These are phyloP conservation scores for Drosophila paranaensis DNA, from an alignment of 2,888 invertebrate species.

Conservation along the genomic window DNA sequence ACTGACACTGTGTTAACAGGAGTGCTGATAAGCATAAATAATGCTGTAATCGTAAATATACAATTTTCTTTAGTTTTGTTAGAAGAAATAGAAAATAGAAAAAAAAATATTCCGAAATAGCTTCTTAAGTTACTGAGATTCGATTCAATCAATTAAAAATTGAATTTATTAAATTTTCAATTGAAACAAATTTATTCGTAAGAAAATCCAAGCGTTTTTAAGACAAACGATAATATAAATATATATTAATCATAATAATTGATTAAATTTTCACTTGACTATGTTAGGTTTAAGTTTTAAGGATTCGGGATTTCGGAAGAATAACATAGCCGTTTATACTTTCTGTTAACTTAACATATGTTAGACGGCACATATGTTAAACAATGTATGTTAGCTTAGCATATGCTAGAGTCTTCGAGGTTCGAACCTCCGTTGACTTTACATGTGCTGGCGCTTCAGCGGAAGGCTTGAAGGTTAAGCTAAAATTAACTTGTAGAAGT, in stretches of 20 bases:
- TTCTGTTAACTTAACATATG: not conserved
- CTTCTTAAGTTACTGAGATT: no score
- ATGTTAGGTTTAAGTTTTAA: not conserved
- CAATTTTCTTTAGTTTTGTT: not conserved
- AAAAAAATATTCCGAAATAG: no score
- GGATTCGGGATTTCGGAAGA: not conserved
- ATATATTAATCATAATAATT: not conserved
- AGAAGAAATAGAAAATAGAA: no score
- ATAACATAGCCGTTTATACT: not conserved
- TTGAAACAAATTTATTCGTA: no score
- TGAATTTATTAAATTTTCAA: no score
- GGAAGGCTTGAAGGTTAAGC: not conserved
- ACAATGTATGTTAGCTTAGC: not conserved
- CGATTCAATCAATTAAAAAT: no score
- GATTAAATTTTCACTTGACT: no score
- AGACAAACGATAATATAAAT: no score
- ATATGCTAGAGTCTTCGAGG: not conserved
- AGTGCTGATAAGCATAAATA: not conserved
- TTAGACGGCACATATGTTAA: conserved; percentile 2
- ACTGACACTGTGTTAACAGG: not conserved
- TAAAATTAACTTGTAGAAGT: not conserved
- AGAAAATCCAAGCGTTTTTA: no score
- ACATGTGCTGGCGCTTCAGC: not conserved
- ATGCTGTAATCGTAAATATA: not conserved
- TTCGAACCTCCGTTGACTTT: no score